Conservation (phyloP, 2,113 vertebrate genomes). For the Oreotrochilus melanogaster region DNA sequence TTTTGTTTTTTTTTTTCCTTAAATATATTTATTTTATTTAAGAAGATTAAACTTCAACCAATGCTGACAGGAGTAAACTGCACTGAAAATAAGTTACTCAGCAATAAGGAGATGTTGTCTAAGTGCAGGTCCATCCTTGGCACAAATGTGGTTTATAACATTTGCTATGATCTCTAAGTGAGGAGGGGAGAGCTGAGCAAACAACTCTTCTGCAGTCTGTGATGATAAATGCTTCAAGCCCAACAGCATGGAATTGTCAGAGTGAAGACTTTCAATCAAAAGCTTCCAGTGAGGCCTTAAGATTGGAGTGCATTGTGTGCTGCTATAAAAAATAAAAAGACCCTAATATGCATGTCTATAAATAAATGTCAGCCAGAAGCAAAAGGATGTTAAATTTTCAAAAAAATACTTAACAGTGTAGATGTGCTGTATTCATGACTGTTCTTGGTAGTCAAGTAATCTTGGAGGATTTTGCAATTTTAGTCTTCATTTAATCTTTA, state of each 20-base stretch:
- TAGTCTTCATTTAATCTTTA: neutral
- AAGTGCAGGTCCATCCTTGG: neutral
- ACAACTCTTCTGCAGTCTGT: neutral
- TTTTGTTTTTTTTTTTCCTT: neutral
- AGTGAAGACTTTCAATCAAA: neutral
- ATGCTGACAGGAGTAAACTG: neutral
- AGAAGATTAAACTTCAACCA: neutral
- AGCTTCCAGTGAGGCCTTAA: neutral
- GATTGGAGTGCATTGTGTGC: neutral
- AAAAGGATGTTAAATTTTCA: neutral
- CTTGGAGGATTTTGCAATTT: neutral
- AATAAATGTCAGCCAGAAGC: neutral
- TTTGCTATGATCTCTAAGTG: neutral
- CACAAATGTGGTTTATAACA: neutral
- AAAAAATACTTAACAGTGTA: neutral
- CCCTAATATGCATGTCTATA: fast-evolving
- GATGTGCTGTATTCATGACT: neutral
- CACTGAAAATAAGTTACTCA: neutral
- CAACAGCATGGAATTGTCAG: neutral
- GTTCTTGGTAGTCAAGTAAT: neutral
- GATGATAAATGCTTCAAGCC: neutral
- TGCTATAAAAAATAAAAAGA: fast-evolving
- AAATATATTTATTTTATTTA: neutral
- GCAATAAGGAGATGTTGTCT: neutral
- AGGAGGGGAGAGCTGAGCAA: neutral